Evolutionary conservation across 2,888 invertebrate species (phyloP).

Genomic region (Ichneumon xanthorius): DNA sequence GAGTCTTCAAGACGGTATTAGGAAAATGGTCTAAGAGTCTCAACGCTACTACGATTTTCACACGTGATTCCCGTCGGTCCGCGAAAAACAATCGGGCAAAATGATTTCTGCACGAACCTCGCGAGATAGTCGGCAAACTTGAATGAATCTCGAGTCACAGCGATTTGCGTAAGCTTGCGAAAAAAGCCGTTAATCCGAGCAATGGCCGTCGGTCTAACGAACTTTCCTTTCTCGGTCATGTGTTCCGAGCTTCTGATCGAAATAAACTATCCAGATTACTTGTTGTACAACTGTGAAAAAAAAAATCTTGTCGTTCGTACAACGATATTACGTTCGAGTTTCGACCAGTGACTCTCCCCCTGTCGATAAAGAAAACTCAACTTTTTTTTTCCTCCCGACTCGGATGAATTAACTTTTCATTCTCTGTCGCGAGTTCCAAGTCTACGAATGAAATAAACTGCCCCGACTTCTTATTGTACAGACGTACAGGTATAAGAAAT

Average conservation of each 20-base stretch:
- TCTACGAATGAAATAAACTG: too few species aligned
- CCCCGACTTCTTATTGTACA: too few species aligned
- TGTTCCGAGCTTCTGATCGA: too few species aligned
- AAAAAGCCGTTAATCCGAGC: too few species aligned
- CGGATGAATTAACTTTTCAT: not conserved
- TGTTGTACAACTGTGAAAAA: too few species aligned
- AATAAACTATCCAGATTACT: too few species aligned
- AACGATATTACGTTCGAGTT: not conserved
- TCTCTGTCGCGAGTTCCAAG: too few species aligned
- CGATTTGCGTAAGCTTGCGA: not conserved
- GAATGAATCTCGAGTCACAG: not conserved
- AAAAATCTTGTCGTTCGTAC: not conserved
- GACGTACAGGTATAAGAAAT: not conserved
- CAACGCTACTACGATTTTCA: slow-evolving; percentile 9
- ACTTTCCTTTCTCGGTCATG: not conserved
- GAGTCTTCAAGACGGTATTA: slow-evolving; percentile 33
- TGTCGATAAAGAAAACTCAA: not conserved
- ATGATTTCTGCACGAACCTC: not conserved
- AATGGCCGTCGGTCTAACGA: not conserved
- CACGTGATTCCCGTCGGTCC: slow-evolving; percentile 21
- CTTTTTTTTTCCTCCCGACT: not conserved
- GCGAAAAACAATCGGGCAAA: slow-evolving; percentile 9
- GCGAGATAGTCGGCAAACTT: slow-evolving; percentile 2
- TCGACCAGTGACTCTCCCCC: not conserved
- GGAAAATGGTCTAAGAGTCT: not conserved